Base-by-base conservation (phyloP, 2,888 invertebrate species). In the Ophion obscuratus region DNA sequence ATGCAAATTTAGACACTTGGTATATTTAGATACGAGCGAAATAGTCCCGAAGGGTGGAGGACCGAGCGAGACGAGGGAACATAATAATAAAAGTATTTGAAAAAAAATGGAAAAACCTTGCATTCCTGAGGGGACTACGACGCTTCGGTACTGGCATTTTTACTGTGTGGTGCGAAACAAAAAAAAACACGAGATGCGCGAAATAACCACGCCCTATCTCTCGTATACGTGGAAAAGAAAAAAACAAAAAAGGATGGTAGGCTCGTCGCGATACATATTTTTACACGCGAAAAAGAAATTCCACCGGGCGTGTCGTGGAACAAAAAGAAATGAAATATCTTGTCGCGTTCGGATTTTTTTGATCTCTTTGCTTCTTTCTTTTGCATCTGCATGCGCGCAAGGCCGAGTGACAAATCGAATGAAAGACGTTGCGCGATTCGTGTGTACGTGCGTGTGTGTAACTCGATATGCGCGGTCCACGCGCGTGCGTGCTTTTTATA, bases 141-240 rank as follows among this genome's bases (percentile, higher is more conserved):
- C 68, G 68, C 68, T 78, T 59, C 59, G 40, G 40, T 27, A 44
- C 47, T 47, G 24, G 47, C 27, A 70, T 59, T 71, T 79, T 71
- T 62, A 14, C n/a, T 31, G 14, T 36, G 20, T 2, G 17, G 20
- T 17, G 31, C 36, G 47, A 59, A 27, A 24, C 24, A 40, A 61
- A 14, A 53, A 53, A 53, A 53, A 17, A 53, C 3, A 2, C 53
- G 17, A 3, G 53, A 53, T 47, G 47, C 47, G 47, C 47, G 17
- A 53, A 64, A 61, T 66, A 84, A 81, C 84, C 84, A 81, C 84
- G 84, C 84, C 84, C 84, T 74, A 36, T 73, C 47, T 53, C 53
- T 14, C 53, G 53, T 53, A 53, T 53, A 17, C 53, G 17, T 17
- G 53, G 17, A 53, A 17, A 53, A 17, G 3, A 14, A 53, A 17